These are phyloP conservation scores for Diachasma alloeum DNA, from an alignment of 1,140 invertebrate species.

Conservation along the genomic window DNA sequence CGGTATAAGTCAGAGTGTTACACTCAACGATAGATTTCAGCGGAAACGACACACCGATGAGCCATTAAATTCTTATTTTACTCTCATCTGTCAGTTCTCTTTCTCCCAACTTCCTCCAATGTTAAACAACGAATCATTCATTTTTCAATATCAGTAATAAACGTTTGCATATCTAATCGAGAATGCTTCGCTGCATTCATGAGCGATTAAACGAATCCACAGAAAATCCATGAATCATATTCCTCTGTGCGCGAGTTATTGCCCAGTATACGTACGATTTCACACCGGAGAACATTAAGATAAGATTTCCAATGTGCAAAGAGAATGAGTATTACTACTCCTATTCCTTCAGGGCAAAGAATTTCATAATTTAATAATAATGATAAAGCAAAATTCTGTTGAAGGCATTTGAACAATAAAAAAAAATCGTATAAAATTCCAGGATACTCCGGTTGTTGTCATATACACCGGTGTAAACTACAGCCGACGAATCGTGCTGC, in stretches of 20 bases:
- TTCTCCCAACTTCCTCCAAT: background rate
- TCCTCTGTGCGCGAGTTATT: background rate
- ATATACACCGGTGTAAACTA: background rate
- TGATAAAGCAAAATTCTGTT: no score
- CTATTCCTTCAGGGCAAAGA: background rate
- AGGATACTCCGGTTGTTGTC: background rate
- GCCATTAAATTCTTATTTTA: background rate
- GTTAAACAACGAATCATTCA: background rate
- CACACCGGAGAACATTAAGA: background rate
- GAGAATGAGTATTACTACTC: background rate
- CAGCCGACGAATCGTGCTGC: conserved; percentile 29
- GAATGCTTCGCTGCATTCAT: conserved; percentile 27
- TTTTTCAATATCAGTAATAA: conserved; percentile 42
- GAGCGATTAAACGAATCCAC: conserved; percentile 1
- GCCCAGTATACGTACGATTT: background rate
- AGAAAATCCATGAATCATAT: background rate
- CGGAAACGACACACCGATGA: background rate
- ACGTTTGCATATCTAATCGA: conserved; percentile 51
- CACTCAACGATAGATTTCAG: background rate
- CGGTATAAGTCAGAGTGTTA: background rate
- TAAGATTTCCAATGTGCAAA: background rate
- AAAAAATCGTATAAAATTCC: no score
- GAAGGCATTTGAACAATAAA: no score
- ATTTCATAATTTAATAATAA: no score
- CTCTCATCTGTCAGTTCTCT: background rate